Evolutionary conservation across 2,113 vertebrate genomes (phyloP).

Genomic region (Trinectes maculatus): DNA sequence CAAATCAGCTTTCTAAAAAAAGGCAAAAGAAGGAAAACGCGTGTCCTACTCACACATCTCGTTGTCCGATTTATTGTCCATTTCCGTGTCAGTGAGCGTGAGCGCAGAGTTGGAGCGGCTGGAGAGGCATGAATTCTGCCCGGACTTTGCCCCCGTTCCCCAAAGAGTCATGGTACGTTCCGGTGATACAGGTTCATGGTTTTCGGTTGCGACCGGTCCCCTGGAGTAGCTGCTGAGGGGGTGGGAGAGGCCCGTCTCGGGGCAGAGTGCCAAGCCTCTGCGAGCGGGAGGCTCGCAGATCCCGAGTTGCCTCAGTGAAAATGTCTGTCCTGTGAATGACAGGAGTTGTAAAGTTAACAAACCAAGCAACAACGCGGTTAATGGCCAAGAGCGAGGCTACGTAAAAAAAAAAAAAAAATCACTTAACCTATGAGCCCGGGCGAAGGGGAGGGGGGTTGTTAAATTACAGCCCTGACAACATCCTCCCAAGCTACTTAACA

Average conservation of each 20-base stretch:
- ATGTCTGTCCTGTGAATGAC: constrained; percentile 92
- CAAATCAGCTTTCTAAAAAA: constrained; percentile 26
- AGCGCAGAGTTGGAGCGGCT: constrained; percentile 98
- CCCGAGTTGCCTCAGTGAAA: constrained; percentile 97
- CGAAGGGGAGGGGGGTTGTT: constrained; percentile 21
- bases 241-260: constrained; percentile 96
- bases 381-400: constrained; percentile 41
- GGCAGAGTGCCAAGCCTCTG: constrained; percentile 94
- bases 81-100: constrained; percentile 97
- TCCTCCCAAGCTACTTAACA: constrained; percentile 46
- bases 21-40: constrained; percentile 32
- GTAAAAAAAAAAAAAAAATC: constrained; percentile 42
- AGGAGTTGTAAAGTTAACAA: constrained; percentile 76
- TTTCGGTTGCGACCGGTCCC: constrained; percentile 89
- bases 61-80: constrained; percentile 97
- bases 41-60: constrained; percentile 90
- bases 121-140: constrained; percentile 93
- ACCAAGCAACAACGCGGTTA: constrained; percentile 57
- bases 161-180: constrained; percentile 96
- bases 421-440: constrained; percentile 40
- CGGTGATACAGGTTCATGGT: constrained; percentile 93
- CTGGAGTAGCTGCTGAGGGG: constrained; percentile 89
- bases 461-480: constrained; percentile 48
- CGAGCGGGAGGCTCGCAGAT: constrained; percentile 93
- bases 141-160: constrained; percentile 93